phyloP scores from a whole-genome alignment of 2,113 vertebrate genomes.

The Condylura cristata region DNA sequence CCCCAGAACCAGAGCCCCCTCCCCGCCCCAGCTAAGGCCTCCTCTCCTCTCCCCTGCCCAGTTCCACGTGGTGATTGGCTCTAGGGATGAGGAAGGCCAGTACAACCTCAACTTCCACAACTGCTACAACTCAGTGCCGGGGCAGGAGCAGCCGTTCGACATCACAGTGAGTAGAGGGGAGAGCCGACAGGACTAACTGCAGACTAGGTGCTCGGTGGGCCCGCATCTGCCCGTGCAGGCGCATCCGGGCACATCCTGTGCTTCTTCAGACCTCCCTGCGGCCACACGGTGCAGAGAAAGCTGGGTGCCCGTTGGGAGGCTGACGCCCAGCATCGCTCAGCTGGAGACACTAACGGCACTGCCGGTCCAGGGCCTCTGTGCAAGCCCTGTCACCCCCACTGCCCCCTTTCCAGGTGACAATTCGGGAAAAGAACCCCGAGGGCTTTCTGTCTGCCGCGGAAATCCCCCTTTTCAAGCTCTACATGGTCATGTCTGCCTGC shows the following conservation, averaged over 20 bases:
- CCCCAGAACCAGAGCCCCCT: background rate
- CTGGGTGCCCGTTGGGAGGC: background rate
- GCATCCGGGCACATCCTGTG: too few species aligned
- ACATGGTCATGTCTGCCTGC: slow-evolving; percentile 88
- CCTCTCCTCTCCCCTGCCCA: slow-evolving; percentile 58
- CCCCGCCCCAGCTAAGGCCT: background rate
- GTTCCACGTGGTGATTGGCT: slow-evolving; percentile 86
- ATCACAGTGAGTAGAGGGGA: slow-evolving; percentile 83
- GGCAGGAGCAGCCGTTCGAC: slow-evolving; percentile 71
- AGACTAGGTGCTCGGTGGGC: background rate
- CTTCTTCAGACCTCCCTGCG: background rate
- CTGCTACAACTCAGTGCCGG: slow-evolving; percentile 77
- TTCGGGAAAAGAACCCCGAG: slow-evolving; percentile 86
- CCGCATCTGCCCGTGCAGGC: too few species aligned
- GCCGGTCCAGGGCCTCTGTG: background rate
- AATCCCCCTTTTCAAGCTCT: slow-evolving; percentile 90
- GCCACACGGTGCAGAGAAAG: background rate
- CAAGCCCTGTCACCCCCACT: fast-evolving
- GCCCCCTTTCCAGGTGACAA: slow-evolving; percentile 83
- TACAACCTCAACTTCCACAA: slow-evolving; percentile 92
- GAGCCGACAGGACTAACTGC: fast-evolving
- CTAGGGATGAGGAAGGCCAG: slow-evolving; percentile 82
- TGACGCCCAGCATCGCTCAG: background rate
- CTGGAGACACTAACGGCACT: background rate
- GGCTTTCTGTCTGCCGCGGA: slow-evolving; percentile 89